Percentiles rank a stretch among this genome's conserved stretches.
phyloP scores from a whole-genome alignment of 2,797 vertebrate genomes.

The Malurus splendens region DNA sequence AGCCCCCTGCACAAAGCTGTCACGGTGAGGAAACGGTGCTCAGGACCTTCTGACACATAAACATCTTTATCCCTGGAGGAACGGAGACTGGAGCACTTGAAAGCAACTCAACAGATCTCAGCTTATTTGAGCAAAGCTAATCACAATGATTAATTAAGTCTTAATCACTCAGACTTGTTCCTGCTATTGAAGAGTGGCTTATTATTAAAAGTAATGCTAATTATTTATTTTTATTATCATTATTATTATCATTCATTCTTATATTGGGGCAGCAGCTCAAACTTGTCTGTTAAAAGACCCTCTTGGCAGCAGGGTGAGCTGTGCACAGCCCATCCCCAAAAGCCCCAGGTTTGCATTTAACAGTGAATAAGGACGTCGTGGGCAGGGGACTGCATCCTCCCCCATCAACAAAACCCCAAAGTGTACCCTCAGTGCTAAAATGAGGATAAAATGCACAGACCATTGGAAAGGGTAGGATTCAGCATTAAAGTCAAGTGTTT shows the following conservation, averaged over 20 bases:
- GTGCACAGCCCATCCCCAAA: rapidly evolving
- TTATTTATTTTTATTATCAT: background rate
- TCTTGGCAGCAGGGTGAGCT: rapidly evolving
- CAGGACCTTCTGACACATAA: background rate
- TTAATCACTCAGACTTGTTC: background rate
- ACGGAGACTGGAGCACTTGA: rapidly evolving
- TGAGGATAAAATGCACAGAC: background rate
- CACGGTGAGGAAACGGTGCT: background rate
- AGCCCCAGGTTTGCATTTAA: rapidly evolving
- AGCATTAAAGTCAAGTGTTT: background rate
- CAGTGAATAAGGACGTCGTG: rapidly evolving
- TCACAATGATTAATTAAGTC: slow-evolving; percentile 24
- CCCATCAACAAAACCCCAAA: background rate
- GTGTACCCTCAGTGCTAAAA: rapidly evolving
- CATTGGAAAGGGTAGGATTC: background rate
- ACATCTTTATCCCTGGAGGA: background rate
- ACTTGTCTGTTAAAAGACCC: background rate
- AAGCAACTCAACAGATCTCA: background rate
- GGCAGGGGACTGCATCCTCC: background rate
- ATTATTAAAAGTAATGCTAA: slow-evolving; percentile 33
- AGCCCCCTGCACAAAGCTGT: background rate
- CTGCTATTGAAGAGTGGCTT: background rate
- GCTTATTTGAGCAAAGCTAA: slow-evolving; percentile 13
- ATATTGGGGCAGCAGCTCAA: background rate
- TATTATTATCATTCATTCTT: background rate